Base-by-base conservation (phyloP, 2,113 vertebrate species). In the Sturnus vulgaris region DNA sequence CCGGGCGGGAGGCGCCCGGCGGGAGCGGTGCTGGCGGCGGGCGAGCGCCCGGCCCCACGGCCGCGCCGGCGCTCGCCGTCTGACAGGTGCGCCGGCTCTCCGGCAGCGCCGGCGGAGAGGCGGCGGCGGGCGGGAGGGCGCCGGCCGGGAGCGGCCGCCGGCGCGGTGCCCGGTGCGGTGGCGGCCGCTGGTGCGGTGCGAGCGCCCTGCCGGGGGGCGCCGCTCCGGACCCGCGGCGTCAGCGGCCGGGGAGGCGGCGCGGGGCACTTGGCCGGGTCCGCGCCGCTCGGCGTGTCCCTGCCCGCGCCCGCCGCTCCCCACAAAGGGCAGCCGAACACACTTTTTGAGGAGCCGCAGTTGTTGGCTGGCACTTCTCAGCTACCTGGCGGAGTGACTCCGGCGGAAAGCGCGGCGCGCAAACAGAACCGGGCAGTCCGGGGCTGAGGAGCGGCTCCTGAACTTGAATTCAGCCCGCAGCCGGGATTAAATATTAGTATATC, bases 391-490 rank as follows among this genome's bases (percentile, higher is more conserved):
- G 87, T 0, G 87, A 65, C 84, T 55, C 76, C 15, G 44, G 71
- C 31, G 46, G 15, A 14, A 18, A 86, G 70, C 77, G 33, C 7
- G 73, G 59, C 89, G 77, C 65, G 42, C 49, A 1, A 55, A 33
- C 47, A 65, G 56, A 92, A 61, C 76, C 76, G 33, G 90, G 92
- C 82, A 61, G 75, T 71, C 82, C 71, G 70, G 83, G 84, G 78
- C 90, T 79, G 96, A 50, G 63, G 88, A 92, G 93, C 21, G 93
- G 77, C 90, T 90, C 85, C 80, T 71, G 82, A 97, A 98, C 95
- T 98, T 98, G 97, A 71, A 96, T 96, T 81, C 93, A 95, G 86
- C 71, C 85, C 82, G 17, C 75, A n/a, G 93, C 84, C 88, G 56
- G 90, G 83, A 71, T 97, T 96, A 95, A 95, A 92, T 87, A 90